Conservation (phyloP, 2,113 vertebrate species). For the Galbula dea region DNA sequence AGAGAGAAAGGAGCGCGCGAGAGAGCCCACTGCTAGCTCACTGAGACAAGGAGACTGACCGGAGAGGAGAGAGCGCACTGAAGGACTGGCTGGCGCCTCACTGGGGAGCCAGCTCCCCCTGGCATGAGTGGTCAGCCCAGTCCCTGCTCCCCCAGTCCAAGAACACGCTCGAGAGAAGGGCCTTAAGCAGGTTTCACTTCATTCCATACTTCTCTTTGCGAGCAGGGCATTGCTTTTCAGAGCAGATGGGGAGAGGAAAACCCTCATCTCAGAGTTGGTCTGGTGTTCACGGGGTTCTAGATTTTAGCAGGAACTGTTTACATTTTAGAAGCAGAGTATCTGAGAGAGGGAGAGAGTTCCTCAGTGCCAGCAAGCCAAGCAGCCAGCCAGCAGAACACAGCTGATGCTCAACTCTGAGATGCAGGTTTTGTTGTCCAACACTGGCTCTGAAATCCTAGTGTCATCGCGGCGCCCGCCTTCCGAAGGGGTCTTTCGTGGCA, state of each 20-base stretch:
- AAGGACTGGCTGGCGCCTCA: constrained; percentile 73
- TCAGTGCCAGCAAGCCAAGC: constrained; percentile 36
- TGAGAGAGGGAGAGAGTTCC: background rate
- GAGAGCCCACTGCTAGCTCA: constrained; percentile 81
- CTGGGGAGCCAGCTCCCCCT: constrained; percentile 69
- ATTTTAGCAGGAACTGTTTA: constrained; percentile 57
- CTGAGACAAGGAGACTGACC: constrained; percentile 77
- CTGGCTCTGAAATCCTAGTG: constrained; percentile 66
- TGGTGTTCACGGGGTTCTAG: constrained; percentile 67
- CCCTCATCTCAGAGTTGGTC: constrained; percentile 85
- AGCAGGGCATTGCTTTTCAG: constrained; percentile 67
- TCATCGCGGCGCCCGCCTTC: constrained; percentile 73
- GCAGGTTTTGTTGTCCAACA: constrained; percentile 78
- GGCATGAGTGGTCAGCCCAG: constrained; percentile 67
- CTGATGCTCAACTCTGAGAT: constrained; percentile 74
- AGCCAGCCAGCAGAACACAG: background rate
- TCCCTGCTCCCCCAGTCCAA: constrained; percentile 77
- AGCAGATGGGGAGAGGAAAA: constrained; percentile 79
- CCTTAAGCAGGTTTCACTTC: constrained; percentile 75
- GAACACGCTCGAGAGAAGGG: constrained; percentile 69
- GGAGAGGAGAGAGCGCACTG: constrained; percentile 71
- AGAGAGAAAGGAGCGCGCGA: constrained; percentile 62
- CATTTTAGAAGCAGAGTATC: constrained; percentile 57
- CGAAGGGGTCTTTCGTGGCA: constrained; percentile 73
- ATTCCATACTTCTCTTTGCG: constrained; percentile 76